Conservation (phyloP, 2,113 vertebrate species). For the Hippopotamus amphibius region DNA sequence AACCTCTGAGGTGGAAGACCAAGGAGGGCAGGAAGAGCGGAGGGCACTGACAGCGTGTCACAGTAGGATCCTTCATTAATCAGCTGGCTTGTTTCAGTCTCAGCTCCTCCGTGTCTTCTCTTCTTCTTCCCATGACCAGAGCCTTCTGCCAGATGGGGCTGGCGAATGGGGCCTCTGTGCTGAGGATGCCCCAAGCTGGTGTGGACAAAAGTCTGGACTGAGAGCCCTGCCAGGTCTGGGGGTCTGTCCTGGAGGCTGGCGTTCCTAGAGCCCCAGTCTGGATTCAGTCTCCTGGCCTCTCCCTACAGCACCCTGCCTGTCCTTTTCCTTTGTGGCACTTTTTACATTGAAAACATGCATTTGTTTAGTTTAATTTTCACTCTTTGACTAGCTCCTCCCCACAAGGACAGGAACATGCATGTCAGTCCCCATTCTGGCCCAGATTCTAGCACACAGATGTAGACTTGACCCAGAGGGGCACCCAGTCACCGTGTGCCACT, state of each 20-base stretch:
- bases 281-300: neutral
- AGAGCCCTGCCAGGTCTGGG: neutral
- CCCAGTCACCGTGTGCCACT: neutral
- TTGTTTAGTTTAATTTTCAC: neutral
- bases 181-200: neutral
- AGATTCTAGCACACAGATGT: neutral
- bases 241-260: neutral
- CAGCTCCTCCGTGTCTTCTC: no score
- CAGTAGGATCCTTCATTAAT: neutral
- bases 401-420: neutral
- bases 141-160: neutral
- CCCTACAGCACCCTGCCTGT: neutral
- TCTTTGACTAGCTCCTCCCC: neutral
- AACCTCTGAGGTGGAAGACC: neutral
- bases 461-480: neutral
- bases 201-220: fast-evolving
- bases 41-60: neutral
- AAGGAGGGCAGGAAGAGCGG: neutral
- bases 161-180: neutral
- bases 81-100: neutral
- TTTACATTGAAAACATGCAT: neutral
- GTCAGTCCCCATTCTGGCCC: neutral
- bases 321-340: neutral
- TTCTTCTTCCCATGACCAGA: neutral
- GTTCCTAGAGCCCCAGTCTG: neutral